Percentiles rank a stretch among this genome's conserved stretches.
Evolutionary conservation across 1,140 invertebrate species (phyloP).

Genomic region (Venustaconcha ellipsiformis): DNA sequence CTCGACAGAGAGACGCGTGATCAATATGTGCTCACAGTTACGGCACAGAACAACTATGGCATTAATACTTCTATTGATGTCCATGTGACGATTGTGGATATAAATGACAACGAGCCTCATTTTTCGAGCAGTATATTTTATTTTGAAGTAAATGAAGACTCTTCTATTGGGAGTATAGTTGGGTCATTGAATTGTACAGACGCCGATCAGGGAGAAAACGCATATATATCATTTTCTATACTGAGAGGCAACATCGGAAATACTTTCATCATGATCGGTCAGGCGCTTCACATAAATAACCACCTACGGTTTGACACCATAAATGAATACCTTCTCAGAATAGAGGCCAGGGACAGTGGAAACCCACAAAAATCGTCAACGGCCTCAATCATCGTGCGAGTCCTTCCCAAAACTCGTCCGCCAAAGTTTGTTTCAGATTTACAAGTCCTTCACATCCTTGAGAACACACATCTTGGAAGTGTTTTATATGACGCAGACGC

Average conservation of each 20-base stretch:
- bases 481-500: conserved; percentile 22
- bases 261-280: not conserved
- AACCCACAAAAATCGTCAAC: conserved; percentile 11
- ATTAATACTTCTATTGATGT: conserved; percentile 2
- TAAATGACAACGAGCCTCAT: conserved; percentile 26
- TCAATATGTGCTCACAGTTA: conserved; percentile 9
- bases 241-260: conserved; percentile 19
- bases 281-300: conserved; percentile 3
- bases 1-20: conserved; percentile 21
- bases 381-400: conserved; percentile 16
- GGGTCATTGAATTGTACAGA: conserved; percentile 9
- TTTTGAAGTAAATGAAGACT: conserved; percentile 14
- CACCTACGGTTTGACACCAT: conserved; percentile 8
- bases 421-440: conserved; percentile 17
- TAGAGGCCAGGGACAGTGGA: conserved; percentile 27
- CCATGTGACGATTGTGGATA: conserved; percentile 10
- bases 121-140: conserved; percentile 21
- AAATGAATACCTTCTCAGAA: conserved; percentile 24
- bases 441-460: conserved; percentile 16
- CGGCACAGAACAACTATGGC: conserved; percentile 1
- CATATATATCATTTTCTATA: not conserved
- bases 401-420: conserved; percentile 13
- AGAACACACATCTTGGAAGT: conserved; percentile 22
- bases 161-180: not conserved
- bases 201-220: conserved; percentile 22